Conservation (phyloP, 2,888 invertebrate genomes). For the Diaperis boleti region DNA sequence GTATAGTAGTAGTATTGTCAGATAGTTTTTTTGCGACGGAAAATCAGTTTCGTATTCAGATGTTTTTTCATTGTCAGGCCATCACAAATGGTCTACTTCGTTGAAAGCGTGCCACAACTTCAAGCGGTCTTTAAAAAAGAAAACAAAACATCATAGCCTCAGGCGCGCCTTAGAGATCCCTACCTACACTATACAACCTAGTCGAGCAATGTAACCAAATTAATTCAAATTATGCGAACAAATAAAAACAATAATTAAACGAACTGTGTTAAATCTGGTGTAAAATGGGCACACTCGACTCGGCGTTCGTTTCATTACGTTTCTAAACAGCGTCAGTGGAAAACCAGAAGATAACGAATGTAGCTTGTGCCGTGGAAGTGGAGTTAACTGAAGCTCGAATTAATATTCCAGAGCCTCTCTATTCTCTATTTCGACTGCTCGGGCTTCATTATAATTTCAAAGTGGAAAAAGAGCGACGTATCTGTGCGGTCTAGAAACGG, state of each 20-base stretch:
- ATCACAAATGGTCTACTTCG: too few species aligned
- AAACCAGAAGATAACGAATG: constrained; percentile 36
- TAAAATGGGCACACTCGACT: constrained; percentile 17
- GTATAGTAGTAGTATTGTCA: too few species aligned
- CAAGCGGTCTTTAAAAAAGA: too few species aligned
- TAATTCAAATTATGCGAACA: constrained; percentile 11
- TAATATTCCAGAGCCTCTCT: constrained; percentile 34
- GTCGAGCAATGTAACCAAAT: too few species aligned
- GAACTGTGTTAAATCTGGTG: constrained; percentile 22
- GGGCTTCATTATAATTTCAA: constrained; percentile 36
- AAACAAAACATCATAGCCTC: too few species aligned
- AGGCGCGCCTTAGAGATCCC: too few species aligned
- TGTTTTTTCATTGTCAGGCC: too few species aligned
- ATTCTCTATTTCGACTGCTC: constrained; percentile 33
- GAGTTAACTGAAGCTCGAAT: constrained; percentile 36
- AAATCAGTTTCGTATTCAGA: too few species aligned
- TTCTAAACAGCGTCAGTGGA: constrained; percentile 30
- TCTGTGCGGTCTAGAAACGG: constrained; percentile 5
- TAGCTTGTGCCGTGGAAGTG: constrained; percentile 33
- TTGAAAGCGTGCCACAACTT: too few species aligned
- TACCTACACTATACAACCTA: too few species aligned
- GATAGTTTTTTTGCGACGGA: too few species aligned
- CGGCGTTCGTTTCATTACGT: constrained; percentile 25
- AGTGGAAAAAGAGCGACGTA: constrained; percentile 34
- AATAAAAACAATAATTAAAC: constrained; percentile 32